Evolutionary conservation across 1,140 invertebrate genomes (phyloP).

Genomic region (Proales similis): DNA sequence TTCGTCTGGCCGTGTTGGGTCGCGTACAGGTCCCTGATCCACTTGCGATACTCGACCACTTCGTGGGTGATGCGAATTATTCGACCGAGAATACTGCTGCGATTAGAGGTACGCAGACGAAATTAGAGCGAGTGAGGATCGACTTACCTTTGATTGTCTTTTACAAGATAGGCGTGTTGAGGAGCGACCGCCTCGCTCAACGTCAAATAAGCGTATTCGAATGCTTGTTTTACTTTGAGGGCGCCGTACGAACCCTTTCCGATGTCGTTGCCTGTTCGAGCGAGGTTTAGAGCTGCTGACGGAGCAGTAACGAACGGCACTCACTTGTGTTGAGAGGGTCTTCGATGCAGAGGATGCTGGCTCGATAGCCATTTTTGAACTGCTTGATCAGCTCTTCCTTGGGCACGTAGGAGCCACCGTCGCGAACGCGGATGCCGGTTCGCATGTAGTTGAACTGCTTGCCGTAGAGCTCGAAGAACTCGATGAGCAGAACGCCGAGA

Average conservation of each 20-base stretch:
- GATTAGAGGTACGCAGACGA: no score
- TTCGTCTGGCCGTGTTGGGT: no score
- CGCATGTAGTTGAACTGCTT: constrained; percentile 88
- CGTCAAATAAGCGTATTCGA: constrained; percentile 84
- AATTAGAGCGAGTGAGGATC: no score
- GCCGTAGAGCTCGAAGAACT: constrained; percentile 96
- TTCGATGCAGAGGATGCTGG: constrained; percentile 88
- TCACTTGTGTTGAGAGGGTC: constrained; percentile 81
- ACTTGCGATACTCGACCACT: constrained; percentile 31
- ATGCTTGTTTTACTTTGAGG: constrained; percentile 80
- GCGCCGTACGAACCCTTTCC: constrained; percentile 89
- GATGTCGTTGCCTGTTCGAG: constrained; percentile 77
- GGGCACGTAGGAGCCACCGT: constrained; percentile 79
- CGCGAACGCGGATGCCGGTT: constrained; percentile 80
- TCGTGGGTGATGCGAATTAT: constrained; percentile 29
- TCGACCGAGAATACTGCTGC: constrained; percentile 15
- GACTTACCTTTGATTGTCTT: constrained; percentile 37
- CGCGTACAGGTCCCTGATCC: constrained; percentile 23
- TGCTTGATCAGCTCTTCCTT: constrained; percentile 85
- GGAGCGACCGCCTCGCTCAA: constrained; percentile 67
- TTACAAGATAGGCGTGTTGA: constrained; percentile 42
- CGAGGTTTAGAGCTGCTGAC: no score
- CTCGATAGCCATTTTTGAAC: constrained; percentile 83
- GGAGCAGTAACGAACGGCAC: neutral
- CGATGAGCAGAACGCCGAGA: constrained; percentile 84